Percentiles rank a stretch among this genome's conserved stretches.
phyloP scores from a whole-genome alignment of 2,797 vertebrate genomes.

The Xenentodon cancila region DNA sequence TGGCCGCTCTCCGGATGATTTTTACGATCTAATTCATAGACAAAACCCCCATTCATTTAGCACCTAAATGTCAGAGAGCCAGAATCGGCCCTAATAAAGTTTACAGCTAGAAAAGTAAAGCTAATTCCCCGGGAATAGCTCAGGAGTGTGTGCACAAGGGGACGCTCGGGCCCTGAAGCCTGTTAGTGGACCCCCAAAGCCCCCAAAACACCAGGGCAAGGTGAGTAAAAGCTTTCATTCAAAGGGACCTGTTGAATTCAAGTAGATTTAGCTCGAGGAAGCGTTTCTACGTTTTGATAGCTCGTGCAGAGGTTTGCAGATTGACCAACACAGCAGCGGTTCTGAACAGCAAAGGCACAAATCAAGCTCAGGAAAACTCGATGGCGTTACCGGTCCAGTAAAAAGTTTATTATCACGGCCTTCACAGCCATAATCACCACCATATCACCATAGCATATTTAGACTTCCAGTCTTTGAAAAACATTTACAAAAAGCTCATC shows the following conservation, averaged over 20 bases:
- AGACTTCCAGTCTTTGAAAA: slow-evolving; percentile 93
- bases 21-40: slow-evolving; percentile 99
- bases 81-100: slow-evolving; percentile 96
- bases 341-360: neutral
- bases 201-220: slow-evolving; percentile 79
- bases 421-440: slow-evolving; percentile 55
- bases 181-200: slow-evolving; percentile 80
- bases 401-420: slow-evolving; percentile 91
- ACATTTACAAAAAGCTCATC: slow-evolving; percentile 87
- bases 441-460: slow-evolving; percentile 79
- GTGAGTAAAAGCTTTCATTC: slow-evolving; percentile 84
- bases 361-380: slow-evolving; percentile 29
- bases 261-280: slow-evolving; percentile 3
- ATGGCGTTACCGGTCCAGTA: slow-evolving; percentile 86
- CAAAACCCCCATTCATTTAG: slow-evolving; percentile 98
- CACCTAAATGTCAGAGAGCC: slow-evolving; percentile 97
- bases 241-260: slow-evolving; percentile 76
- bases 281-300: too few relatives aligned
- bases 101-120: slow-evolving; percentile 94
- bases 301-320: neutral
- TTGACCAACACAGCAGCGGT: neutral
- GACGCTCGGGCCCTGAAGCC: slow-evolving; percentile 86
- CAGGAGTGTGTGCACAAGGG: slow-evolving; percentile 83
- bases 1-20: slow-evolving; percentile 98
- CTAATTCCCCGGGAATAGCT: slow-evolving; percentile 84